Base-by-base conservation (phyloP, 2,113 vertebrate species). In the Tupaia tana region DNA sequence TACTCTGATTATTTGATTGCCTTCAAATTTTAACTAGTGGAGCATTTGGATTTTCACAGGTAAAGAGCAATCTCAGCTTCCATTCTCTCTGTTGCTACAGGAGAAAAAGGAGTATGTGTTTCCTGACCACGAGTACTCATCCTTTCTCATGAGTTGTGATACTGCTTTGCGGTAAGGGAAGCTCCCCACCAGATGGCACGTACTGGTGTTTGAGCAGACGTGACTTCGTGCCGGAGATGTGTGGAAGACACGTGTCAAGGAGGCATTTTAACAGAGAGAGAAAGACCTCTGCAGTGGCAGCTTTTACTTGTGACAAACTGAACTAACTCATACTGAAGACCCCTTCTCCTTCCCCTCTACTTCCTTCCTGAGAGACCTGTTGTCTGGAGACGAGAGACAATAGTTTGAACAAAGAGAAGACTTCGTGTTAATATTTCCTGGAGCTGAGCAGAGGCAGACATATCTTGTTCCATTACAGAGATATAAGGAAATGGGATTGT, bases 381-480 rank as follows among this genome's bases (percentile, higher is more conserved):
- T 18, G 91, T 52, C 80, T 2, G 1, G 85, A 93, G 73, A 67
- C 82, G 4, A 82, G 24, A 78, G 27, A 90, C 75, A 61, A 74
- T 74, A n/a, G 61, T 56, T 82, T 74, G 59, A 81, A 10, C 67
- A 93, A 74, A 92, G n/a, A 61, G 10, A 90, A 92, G 59, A 70
- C 10, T 67, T 77, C 4, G 15, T 2, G 8, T 88, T 97, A 94
- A 22, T 83, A 85, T 88, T 92, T 94, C 69, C 85, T 88, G 70
- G 61, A 93, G 24, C 70, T 81, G 67, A 77, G 80, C 2, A 0
- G n/a, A 96, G 86, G 86, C 82, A 97, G 95, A 86, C 94, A 80
- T 74, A 86, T 97, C 86, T 97, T 97, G 31, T 52, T 94, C 74
- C 78, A 22, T 97, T 97, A 92, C 95, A 92, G 96, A 95, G 93